A percentile compares a stretch with the other conserved stretches of the same genome.
phyloP scores from a whole-genome alignment of 2,888 invertebrate genomes.

The Rhagonycha fulva region DNA sequence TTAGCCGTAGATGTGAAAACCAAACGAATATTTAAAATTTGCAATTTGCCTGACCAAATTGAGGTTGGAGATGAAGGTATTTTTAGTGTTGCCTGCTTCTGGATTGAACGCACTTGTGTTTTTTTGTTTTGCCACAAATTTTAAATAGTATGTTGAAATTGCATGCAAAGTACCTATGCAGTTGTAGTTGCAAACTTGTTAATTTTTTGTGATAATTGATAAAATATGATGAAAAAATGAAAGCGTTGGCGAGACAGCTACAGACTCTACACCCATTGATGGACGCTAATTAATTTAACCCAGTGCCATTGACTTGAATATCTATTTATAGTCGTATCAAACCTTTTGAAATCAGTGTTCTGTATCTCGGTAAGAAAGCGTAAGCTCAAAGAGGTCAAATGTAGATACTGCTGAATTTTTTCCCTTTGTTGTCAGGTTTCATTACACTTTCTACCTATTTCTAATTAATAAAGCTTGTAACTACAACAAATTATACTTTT shows the following conservation, averaged over 20 bases:
- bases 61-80: conserved; percentile 75
- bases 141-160: background rate
- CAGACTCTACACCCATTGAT: background rate
- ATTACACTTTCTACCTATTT: background rate
- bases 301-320: background rate
- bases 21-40: conserved; percentile 68
- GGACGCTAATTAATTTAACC: background rate
- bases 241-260: background rate
- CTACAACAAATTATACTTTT: background rate
- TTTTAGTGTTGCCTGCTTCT: background rate
- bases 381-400: too few relatives aligned
- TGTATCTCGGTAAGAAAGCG: background rate
- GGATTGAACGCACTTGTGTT: background rate
- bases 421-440: too few relatives aligned
- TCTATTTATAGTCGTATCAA: background rate
- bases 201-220: background rate
- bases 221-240: background rate
- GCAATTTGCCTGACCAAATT: conserved; percentile 75
- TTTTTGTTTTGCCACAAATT: background rate
- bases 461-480: background rate
- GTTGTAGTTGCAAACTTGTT: background rate
- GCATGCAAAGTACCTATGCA: background rate
- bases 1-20: conserved; percentile 66
- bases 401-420: too few relatives aligned
- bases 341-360: background rate